Evolutionary conservation across 2,888 invertebrate species (phyloP).

Genomic region (Diadegma fenestrale): DNA sequence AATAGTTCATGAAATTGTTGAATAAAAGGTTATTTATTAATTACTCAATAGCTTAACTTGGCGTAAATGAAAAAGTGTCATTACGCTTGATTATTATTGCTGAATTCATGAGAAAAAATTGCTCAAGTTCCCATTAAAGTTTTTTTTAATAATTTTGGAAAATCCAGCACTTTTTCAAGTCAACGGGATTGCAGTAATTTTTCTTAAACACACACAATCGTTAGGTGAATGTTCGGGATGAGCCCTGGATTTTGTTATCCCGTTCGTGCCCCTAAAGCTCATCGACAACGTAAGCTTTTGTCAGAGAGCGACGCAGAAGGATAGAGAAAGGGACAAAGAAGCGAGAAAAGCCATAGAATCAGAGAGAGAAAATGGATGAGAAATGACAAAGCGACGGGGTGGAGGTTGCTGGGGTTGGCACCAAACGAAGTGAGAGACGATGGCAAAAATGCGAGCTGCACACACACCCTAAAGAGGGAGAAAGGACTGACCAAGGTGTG

Average conservation of each 20-base stretch:
- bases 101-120: too few relatives aligned
- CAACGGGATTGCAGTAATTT: not conserved
- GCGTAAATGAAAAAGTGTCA: not conserved
- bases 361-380: constrained; percentile 17
- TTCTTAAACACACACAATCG: constrained; percentile 1
- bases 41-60: not conserved
- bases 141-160: not conserved
- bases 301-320: not conserved
- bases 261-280: constrained; percentile 45
- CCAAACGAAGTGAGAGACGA: constrained; percentile 21
- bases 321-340: not conserved
- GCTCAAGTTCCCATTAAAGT: not conserved
- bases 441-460: constrained; percentile 40
- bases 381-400: constrained; percentile 24
- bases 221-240: constrained; percentile 1
- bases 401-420: constrained; percentile 8
- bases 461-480: not conserved
- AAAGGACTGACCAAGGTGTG: constrained; percentile 35
- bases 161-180: not conserved
- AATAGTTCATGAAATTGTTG: not conserved
- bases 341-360: not conserved
- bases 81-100: too few relatives aligned
- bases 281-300: constrained; percentile 60
- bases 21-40: not conserved
- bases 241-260: constrained; percentile 46